Conservation (phyloP, 1,140 invertebrate species). For the Aphis gossypii region DNA sequence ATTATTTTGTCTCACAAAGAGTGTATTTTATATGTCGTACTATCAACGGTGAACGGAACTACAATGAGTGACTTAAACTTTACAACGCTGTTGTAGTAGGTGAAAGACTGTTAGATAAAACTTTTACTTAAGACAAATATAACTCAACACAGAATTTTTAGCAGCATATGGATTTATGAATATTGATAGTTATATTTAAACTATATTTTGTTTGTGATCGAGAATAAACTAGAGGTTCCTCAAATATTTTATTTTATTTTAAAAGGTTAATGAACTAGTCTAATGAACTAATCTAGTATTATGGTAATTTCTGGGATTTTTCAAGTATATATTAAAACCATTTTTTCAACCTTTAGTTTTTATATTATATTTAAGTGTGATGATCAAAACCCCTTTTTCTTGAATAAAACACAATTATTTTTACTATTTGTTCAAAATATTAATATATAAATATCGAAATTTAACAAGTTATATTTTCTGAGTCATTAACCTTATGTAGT, state of each 20-base stretch:
- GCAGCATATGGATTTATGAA: background rate
- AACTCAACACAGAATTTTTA: background rate
- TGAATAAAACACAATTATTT: too few relatives aligned
- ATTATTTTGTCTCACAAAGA: background rate
- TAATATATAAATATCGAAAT: too few relatives aligned
- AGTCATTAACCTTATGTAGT: too few relatives aligned
- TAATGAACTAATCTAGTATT: too few relatives aligned
- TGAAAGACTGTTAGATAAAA: background rate
- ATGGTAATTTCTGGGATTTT: too few relatives aligned
- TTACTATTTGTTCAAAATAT: too few relatives aligned
- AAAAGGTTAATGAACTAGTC: too few relatives aligned
- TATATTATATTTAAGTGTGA: too few relatives aligned
- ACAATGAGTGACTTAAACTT: background rate
- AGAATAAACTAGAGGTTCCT: background rate
- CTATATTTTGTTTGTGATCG: background rate
- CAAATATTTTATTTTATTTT: background rate
- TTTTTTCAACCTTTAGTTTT: too few relatives aligned
- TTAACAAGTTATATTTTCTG: too few relatives aligned
- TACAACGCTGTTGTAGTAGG: background rate
- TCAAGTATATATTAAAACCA: too few relatives aligned
- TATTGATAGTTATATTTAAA: background rate
- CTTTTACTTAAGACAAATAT: background rate
- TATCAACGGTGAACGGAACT: background rate
- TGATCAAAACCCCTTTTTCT: too few relatives aligned
- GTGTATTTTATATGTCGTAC: background rate